These are phyloP conservation scores for Pomacea maculata DNA, from an alignment of 1,140 invertebrate genomes.

Conservation along the genomic window DNA sequence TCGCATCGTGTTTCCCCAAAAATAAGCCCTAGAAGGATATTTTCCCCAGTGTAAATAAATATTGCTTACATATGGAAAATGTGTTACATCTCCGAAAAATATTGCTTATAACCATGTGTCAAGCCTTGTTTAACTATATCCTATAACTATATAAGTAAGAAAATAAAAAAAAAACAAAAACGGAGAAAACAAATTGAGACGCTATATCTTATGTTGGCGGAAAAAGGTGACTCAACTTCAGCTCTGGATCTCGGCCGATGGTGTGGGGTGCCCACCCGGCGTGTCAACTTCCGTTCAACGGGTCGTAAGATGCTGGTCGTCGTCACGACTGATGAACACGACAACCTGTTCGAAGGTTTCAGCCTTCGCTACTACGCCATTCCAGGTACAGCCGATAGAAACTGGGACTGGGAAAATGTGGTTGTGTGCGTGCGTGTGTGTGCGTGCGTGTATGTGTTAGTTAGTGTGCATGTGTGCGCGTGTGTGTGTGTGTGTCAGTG, in stretches of 20 bases:
- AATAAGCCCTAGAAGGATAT: not conserved
- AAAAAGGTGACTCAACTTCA: slow-evolving; percentile 2
- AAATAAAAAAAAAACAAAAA: no score
- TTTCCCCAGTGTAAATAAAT: not conserved
- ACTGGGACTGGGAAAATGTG: not conserved
- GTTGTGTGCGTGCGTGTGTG: not conserved
- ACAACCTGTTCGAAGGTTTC: slow-evolving; percentile 21
- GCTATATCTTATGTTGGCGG: not conserved
- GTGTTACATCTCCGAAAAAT: not conserved
- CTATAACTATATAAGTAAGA: no score
- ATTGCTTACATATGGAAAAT: not conserved
- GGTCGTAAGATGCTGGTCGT: slow-evolving; percentile 20
- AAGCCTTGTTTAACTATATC: no score
- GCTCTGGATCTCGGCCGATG: slow-evolving; percentile 12
- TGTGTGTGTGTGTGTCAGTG: not conserved
- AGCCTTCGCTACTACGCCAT: slow-evolving; percentile 23
- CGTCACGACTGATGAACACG: slow-evolving; percentile 17
- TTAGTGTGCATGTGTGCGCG: not conserved
- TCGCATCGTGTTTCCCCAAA: not conserved
- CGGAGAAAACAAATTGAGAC: not conserved
- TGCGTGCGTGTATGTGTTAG: not conserved
- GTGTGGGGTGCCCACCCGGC: slow-evolving; percentile 21
- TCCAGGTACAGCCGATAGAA: slow-evolving; percentile 1
- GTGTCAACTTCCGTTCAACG: slow-evolving; percentile 5
- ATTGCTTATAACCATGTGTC: no score